Evolutionary conservation across 2,113 vertebrate species (phyloP).

Genomic region (Takifugu bimaculatus): DNA sequence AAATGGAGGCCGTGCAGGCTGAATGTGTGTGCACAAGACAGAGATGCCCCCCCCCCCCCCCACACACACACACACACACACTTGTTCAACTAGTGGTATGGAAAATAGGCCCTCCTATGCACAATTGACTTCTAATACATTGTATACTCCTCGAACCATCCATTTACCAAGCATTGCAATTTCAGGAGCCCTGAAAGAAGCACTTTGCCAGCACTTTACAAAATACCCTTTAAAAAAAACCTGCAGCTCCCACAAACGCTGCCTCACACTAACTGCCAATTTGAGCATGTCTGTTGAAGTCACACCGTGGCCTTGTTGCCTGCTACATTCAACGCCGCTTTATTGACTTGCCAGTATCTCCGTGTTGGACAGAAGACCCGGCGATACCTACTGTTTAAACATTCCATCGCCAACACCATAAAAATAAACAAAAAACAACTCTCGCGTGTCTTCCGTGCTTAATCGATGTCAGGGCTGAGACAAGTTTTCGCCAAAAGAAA

Average conservation of each 20-base stretch:
- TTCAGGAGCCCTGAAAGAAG: conserved; percentile 61
- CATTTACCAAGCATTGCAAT: conserved; percentile 65
- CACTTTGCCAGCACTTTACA: conserved; percentile 59
- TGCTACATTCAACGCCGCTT: conserved; percentile 30
- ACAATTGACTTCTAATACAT: conserved; percentile 72
- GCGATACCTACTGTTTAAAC: conserved; percentile 28
- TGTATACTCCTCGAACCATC: conserved; percentile 65
- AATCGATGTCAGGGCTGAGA: conserved; percentile 55
- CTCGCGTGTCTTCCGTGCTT: conserved; percentile 36
- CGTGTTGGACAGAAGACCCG: conserved; percentile 32
- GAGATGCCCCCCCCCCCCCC: conserved; percentile 26
- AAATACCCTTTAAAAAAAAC: conserved; percentile 50
- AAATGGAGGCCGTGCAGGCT: conserved; percentile 34
- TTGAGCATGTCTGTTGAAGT: conserved; percentile 45
- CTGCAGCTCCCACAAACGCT: conserved; percentile 37
- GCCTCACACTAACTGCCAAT: conserved; percentile 38
- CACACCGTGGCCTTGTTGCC: conserved; percentile 26
- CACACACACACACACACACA: conserved; percentile 12
- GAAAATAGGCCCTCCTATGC: conserved; percentile 68
- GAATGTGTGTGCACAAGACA: conserved; percentile 15
- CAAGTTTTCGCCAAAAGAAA: conserved; percentile 47
- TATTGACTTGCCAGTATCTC: conserved; percentile 45
- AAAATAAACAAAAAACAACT: conserved; percentile 4
- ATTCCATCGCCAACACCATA: conserved; percentile 1
- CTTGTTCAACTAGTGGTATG: conserved; percentile 57